These are phyloP conservation scores for Dolichallabes microphthalmus DNA, from an alignment of 2,113 vertebrate genomes.

Conservation along the genomic window DNA sequence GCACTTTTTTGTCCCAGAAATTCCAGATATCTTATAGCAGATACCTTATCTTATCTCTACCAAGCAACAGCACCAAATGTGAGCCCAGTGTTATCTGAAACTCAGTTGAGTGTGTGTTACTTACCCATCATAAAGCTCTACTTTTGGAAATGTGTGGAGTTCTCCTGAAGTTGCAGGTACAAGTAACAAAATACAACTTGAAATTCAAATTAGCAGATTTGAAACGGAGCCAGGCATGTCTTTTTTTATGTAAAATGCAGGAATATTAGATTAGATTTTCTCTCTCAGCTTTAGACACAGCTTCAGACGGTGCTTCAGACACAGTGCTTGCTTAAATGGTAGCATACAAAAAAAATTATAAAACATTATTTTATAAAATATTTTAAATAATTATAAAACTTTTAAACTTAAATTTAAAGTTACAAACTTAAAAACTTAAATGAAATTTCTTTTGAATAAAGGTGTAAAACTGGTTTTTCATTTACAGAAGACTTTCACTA, in stretches of 20 bases:
- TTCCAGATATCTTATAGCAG: conserved; percentile 10
- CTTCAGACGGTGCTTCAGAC: background rate
- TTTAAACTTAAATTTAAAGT: background rate
- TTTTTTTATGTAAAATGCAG: background rate
- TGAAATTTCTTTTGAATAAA: too few species aligned
- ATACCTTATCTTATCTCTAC: background rate
- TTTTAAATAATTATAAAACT: too few species aligned
- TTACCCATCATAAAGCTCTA: background rate
- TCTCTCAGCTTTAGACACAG: background rate
- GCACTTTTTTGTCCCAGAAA: conserved; percentile 45
- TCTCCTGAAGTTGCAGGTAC: background rate
- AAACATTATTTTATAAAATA: too few species aligned
- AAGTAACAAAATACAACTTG: background rate
- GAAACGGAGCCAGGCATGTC: background rate
- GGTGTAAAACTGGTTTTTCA: too few species aligned
- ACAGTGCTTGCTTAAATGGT: background rate
- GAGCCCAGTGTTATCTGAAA: background rate
- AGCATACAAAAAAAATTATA: background rate
- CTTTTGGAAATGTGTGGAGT: background rate
- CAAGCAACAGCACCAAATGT: background rate
- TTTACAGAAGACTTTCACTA: too few species aligned
- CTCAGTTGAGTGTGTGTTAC: background rate
- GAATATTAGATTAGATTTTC: background rate
- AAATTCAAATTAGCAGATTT: background rate
- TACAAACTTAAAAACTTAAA: too few species aligned